Evolutionary conservation across 92 coral and sea anemone species (phyloP).

Genomic region (Zoanthus sociatus): DNA sequence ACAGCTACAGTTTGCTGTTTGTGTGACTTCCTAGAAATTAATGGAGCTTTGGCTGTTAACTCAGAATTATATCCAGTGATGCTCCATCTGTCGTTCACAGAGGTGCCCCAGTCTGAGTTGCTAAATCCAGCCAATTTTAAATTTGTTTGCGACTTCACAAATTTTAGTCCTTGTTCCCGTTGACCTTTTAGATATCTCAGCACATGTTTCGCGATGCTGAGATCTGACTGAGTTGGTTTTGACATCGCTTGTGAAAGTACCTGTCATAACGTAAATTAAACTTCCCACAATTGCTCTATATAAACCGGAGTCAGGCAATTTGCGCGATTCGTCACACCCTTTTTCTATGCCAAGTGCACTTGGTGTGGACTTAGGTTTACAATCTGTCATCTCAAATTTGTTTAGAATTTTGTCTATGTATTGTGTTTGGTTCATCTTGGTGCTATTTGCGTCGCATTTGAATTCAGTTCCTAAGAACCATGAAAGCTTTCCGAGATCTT

Average conservation of each 20-base stretch:
- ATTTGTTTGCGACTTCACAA: slow-evolving; percentile 28
- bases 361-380: slow-evolving; percentile 67
- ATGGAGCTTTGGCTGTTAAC: slow-evolving; percentile 1
- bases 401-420: background rate
- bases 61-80: slow-evolving; percentile 33
- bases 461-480: slow-evolving; percentile 1
- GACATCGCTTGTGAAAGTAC: no score
- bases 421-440: slow-evolving; percentile 34
- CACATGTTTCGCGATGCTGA: slow-evolving; percentile 49
- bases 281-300: slow-evolving; percentile 24
- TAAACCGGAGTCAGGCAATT: slow-evolving; percentile 51
- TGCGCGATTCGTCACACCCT: slow-evolving; percentile 23
- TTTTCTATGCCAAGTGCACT: slow-evolving; percentile 61
- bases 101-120: slow-evolving; percentile 63
- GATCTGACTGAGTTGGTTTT: background rate
- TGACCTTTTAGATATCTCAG: slow-evolving; percentile 60
- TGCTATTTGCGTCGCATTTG: slow-evolving; percentile 55
- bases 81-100: slow-evolving; percentile 29
- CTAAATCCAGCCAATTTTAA: slow-evolving; percentile 52
- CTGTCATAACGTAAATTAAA: no score
- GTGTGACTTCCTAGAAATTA: slow-evolving; percentile 19
- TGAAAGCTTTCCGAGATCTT: background rate
- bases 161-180: slow-evolving; percentile 10
- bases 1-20: slow-evolving; percentile 26
- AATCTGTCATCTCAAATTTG: background rate